phyloP scores from a whole-genome alignment of 1,140 invertebrate species.

The Aporrectodea caliginosa region DNA sequence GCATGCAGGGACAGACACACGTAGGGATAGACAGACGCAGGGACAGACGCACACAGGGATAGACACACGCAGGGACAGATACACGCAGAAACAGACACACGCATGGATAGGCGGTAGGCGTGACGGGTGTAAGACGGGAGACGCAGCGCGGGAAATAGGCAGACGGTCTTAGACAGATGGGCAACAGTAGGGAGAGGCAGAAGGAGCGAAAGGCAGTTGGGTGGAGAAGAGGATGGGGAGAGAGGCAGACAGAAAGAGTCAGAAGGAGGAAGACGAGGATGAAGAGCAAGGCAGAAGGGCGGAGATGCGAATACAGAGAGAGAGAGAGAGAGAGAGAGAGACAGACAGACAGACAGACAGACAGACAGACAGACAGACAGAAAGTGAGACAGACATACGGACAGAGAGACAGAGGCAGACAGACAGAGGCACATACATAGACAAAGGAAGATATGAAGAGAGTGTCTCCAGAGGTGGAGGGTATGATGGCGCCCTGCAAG shows the following conservation, averaged over 20 bases:
- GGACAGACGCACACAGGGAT: too few relatives aligned
- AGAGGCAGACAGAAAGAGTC: not conserved
- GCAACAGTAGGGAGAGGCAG: not conserved
- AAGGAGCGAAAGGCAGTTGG: not conserved
- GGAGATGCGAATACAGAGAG: not conserved
- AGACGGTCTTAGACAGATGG: not conserved
- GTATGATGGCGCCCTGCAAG: too few relatives aligned
- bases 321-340: slow-evolving; percentile 2
- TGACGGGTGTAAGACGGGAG: not conserved
- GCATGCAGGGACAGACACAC: too few relatives aligned
- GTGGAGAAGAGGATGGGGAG: not conserved
- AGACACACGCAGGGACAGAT: too few relatives aligned
- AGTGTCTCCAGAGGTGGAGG: too few relatives aligned
- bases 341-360: slow-evolving; percentile 3
- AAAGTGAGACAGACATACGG: slow-evolving; percentile 27
- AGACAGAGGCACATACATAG: slow-evolving; percentile 28
- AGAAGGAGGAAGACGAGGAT: not conserved
- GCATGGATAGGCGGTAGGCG: too few relatives aligned
- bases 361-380: slow-evolving; percentile 17
- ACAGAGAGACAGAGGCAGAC: slow-evolving; percentile 30
- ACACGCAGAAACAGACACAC: too few relatives aligned
- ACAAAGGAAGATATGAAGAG: not conserved
- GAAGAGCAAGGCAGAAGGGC: not conserved
- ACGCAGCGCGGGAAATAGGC: not conserved
- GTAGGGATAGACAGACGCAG: too few relatives aligned